Base-by-base conservation (phyloP, 2,888 invertebrate species). In the Morpho deidamia region DNA sequence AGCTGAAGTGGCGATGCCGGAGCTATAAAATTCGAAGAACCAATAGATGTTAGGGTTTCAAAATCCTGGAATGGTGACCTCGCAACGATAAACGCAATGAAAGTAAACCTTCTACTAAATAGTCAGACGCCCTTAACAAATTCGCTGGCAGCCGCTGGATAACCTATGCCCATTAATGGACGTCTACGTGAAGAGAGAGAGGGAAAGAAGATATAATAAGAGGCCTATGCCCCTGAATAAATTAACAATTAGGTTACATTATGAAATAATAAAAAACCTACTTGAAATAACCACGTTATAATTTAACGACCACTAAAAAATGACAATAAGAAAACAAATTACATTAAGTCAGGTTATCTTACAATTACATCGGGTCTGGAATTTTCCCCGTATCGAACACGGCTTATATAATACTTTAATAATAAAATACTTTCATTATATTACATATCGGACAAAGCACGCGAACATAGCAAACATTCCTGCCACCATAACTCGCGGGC, bases 371-470 rank as follows among this genome's bases (percentile, higher is more conserved):
- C 38, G 38, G 11, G 7, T 38, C 37, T 23, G 23, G 23, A 23
- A 45, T 14, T 37, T 35, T 44, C 12, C 45, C 45, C 37, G 12
- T 37, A 37, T 45, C 45, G 37, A 38, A 38, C 23, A 5, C 14
- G 23, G 38, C 23, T 37, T 38, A 45, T 38, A 46, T 38, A n/a
- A 12, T 38, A n/a, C n/a, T 23, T 11, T 46, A 32, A 46, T 46
- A 38, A 40, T 14, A 38, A 38, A 38, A 45, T 45, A 14, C 37
- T 38, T 46, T 46, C 46, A 46, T 37, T 46, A 32, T 14, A 42
- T 40, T 40, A 11, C 7, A 40, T 40, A 40, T 46, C 8, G 11
- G 11, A 11, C 45, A 8, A 5, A n/a, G 23, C 46, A 46, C 39
- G 46, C 46, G 11, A 46, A 39, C 46, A 39, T 37, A 37, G 41